These are phyloP conservation scores for Gadopsis marmoratus DNA, from an alignment of 2,797 vertebrate species.

Conservation along the genomic window DNA sequence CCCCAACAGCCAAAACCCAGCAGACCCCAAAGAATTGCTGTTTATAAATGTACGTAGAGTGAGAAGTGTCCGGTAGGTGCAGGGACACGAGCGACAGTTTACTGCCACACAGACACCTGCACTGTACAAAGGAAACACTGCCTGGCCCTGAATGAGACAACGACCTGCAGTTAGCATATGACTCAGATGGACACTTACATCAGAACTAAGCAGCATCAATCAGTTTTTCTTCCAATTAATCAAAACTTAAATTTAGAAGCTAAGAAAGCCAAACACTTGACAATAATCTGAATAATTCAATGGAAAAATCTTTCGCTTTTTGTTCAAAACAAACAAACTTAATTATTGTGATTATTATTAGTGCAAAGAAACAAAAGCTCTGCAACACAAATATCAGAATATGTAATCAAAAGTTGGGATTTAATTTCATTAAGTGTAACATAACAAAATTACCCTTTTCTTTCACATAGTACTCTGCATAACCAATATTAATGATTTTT, in stretches of 20 bases:
- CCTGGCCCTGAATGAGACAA: slow-evolving; percentile 81
- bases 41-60: slow-evolving; percentile 90
- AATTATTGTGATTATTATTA: no score
- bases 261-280: no score
- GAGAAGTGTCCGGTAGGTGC: slow-evolving; percentile 88
- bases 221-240: background rate
- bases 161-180: background rate
- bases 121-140: slow-evolving; percentile 89
- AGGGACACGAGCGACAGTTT: slow-evolving; percentile 89
- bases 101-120: slow-evolving; percentile 86
- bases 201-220: background rate
- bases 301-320: no score
- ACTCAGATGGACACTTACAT: background rate
- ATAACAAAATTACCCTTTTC: background rate
- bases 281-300: background rate
- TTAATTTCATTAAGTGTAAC: background rate
- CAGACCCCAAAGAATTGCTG: slow-evolving; percentile 90
- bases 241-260: background rate
- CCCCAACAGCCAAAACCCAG: slow-evolving; percentile 89
- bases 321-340: background rate
- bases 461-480: background rate
- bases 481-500: background rate
- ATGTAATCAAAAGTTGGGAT: background rate
- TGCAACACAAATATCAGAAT: background rate
- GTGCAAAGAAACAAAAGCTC: background rate